phyloP scores from a whole-genome alignment of 1,140 invertebrate species.

The Trinorchestia longiramus region DNA sequence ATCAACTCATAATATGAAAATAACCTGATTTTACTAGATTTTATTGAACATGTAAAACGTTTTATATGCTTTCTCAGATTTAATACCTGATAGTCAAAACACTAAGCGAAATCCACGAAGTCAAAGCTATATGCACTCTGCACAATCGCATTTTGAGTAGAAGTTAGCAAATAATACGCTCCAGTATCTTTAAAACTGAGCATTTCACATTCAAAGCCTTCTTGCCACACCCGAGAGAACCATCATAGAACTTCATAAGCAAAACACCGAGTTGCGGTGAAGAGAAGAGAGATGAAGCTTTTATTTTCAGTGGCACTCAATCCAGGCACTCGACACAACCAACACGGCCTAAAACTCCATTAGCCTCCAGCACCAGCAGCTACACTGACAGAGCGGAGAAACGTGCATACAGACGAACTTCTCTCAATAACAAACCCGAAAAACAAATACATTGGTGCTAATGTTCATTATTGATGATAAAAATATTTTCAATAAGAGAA shows the following conservation, averaged over 20 bases:
- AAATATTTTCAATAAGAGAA: not conserved
- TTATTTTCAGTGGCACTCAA: not conserved
- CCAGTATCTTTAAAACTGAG: not conserved
- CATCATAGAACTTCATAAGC: not conserved
- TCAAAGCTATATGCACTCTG: not conserved
- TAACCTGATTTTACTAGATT: not conserved
- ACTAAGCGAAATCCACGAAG: not conserved
- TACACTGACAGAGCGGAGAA: not conserved
- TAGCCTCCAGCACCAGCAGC: not conserved
- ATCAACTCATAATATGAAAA: not conserved
- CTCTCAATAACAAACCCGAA: not conserved
- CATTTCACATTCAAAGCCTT: not conserved
- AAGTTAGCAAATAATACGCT: not conserved
- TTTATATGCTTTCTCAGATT: not conserved
- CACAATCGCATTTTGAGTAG: not conserved
- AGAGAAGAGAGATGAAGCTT: not conserved
- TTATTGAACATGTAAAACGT: not conserved
- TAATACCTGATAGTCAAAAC: not conserved
- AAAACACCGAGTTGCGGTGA: not conserved
- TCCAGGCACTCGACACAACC: not conserved
- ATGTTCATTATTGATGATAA: not conserved
- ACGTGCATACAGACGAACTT: not conserved
- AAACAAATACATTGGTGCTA: not conserved
- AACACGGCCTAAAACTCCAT: slow-evolving; percentile 4
- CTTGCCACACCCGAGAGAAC: not conserved